Evolutionary conservation across 2,113 vertebrate species (phyloP).

Genomic region (Amia ocellicauda): DNA sequence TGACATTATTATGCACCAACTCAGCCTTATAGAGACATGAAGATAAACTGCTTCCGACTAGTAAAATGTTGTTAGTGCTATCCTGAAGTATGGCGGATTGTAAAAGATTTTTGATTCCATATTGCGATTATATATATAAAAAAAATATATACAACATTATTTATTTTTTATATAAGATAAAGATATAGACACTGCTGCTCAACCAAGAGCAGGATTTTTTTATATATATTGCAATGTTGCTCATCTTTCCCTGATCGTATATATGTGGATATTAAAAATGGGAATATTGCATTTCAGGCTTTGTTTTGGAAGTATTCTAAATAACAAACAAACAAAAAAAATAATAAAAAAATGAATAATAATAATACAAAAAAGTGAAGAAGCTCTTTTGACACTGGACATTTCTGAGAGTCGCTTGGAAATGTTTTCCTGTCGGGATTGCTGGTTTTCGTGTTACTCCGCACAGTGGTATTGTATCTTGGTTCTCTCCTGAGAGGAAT

Average conservation of each 20-base stretch:
- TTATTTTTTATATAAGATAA: constrained; percentile 73
- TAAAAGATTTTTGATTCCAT: constrained; percentile 97
- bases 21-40: constrained; percentile 94
- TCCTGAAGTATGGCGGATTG: constrained; percentile 98
- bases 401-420: neutral
- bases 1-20: constrained; percentile 99
- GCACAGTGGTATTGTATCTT: too few relatives aligned
- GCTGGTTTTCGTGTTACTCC: too few relatives aligned
- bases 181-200: constrained; percentile 45
- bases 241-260: constrained; percentile 77
- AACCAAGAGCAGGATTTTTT: constrained; percentile 54
- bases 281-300: constrained; percentile 72
- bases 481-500: too few relatives aligned
- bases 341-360: constrained; percentile 57
- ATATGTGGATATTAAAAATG: constrained; percentile 79
- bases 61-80: constrained; percentile 97
- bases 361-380: constrained; percentile 41
- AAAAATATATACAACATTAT: constrained; percentile 76
- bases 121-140: constrained; percentile 87
- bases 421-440: too few relatives aligned
- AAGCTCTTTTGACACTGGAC: neutral
- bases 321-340: constrained; percentile 63
- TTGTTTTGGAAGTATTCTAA: constrained; percentile 17
- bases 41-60: constrained; percentile 97
- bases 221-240: constrained; percentile 74